Percentiles rank a stretch among this genome's conserved stretches.
phyloP scores from a whole-genome alignment of 2,797 vertebrate species.

The Caiman crocodilus region DNA sequence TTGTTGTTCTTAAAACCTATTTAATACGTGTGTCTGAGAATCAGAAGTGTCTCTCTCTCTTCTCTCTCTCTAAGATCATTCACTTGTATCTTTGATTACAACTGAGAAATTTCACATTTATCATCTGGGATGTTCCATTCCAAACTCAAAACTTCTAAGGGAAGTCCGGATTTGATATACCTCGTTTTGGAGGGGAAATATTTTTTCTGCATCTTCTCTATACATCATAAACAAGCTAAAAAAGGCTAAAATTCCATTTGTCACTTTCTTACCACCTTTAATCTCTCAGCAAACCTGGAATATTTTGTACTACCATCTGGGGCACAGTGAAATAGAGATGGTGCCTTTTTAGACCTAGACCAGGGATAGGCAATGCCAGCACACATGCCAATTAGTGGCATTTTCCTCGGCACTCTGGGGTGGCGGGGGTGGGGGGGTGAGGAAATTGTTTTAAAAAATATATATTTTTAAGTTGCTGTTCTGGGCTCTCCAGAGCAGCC shows the following conservation, averaged over 20 bases:
- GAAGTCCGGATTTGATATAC: not conserved
- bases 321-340: not conserved
- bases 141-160: not conserved
- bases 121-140: not conserved
- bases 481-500: no score
- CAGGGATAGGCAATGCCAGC: no score
- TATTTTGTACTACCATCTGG: not conserved
- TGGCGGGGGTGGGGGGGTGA: no score
- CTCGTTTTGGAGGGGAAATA: not conserved
- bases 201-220: conserved; percentile 13
- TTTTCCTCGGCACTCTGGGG: no score
- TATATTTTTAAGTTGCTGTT: no score
- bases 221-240: conserved; percentile 5
- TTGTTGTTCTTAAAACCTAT: not conserved
- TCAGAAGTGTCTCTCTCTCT: conserved; percentile 42
- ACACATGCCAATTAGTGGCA: no score
- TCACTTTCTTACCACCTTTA: not conserved
- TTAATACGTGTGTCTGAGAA: conserved; percentile 19
- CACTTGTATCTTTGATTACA: conserved; percentile 35
- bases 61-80: conserved; percentile 1
- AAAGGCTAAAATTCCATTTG: not conserved
- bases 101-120: conserved; percentile 39
- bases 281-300: conserved; percentile 1
- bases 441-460: no score
- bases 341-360: not conserved